These are phyloP conservation scores for Leguminivora glycinivorella DNA, from an alignment of 1,140 invertebrate genomes.

Conservation along the genomic window DNA sequence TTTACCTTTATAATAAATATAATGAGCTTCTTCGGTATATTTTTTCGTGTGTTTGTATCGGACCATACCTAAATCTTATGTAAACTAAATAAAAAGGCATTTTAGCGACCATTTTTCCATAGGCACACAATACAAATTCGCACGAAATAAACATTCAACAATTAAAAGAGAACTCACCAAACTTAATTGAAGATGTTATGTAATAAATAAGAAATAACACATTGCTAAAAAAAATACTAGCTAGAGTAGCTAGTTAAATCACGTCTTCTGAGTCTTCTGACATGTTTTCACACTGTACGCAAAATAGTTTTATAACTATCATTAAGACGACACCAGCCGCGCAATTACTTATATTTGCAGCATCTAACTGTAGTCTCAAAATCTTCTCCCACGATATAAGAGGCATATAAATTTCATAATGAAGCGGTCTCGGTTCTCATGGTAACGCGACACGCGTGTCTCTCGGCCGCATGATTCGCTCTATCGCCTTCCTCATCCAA, in stretches of 20 bases:
- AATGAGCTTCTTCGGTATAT: too few relatives aligned
- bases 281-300: constrained; percentile 1
- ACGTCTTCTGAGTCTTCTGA: too few relatives aligned
- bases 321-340: constrained; percentile 1
- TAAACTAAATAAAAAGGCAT: too few relatives aligned
- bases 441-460: constrained; percentile 58
- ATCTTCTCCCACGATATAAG: constrained; percentile 48
- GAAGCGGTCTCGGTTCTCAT: constrained; percentile 68
- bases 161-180: not conserved
- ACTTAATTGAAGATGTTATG: not conserved
- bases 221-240: not conserved
- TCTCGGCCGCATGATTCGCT: constrained; percentile 41
- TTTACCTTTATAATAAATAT: not conserved
- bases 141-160: not conserved
- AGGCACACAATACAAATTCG: not conserved
- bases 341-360: not conserved
- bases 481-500: constrained; percentile 34
- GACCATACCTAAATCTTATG: too few relatives aligned
- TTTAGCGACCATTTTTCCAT: too few relatives aligned
- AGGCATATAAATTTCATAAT: constrained; percentile 47
- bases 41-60: too few relatives aligned
- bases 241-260: constrained; percentile 1
- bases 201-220: not conserved
- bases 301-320: not conserved
- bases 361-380: constrained; percentile 5